These are phyloP conservation scores for Lagenorhynchus albirostris DNA, from an alignment of 2,113 vertebrate genomes.

Conservation along the genomic window DNA sequence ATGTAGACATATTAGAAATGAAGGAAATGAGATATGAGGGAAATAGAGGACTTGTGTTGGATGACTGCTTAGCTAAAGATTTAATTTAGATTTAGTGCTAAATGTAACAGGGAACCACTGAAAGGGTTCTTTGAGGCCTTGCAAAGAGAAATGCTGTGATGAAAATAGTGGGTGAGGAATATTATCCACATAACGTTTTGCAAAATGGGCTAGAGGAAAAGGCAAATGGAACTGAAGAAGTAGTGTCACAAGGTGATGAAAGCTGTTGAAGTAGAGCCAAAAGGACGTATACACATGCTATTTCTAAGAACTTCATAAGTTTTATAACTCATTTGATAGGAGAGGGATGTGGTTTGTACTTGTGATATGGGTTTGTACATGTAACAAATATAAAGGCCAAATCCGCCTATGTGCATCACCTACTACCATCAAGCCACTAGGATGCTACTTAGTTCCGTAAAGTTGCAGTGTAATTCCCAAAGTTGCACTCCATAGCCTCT, in stretches of 20 bases:
- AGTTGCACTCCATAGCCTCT: not conserved
- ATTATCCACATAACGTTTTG: constrained; percentile 16
- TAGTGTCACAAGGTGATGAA: not conserved
- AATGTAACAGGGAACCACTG: not conserved
- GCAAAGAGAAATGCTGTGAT: constrained; percentile 5
- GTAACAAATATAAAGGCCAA: not conserved
- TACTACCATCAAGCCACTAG: not conserved
- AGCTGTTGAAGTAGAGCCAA: not conserved
- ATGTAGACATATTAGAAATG: not conserved
- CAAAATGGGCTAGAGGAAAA: not conserved
- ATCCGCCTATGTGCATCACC: not conserved
- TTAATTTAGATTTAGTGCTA: constrained; percentile 22
- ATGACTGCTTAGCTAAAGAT: constrained; percentile 14
- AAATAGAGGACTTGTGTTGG: not conserved
- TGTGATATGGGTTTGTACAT: not conserved
- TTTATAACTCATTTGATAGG: not conserved
- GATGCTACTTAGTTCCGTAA: not conserved
- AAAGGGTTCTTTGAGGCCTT: not conserved
- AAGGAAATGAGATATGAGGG: not conserved
- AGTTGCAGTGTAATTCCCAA: not conserved
- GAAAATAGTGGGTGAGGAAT: not conserved
- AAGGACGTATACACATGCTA: not conserved
- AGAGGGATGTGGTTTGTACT: not conserved
- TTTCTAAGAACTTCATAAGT: not conserved
- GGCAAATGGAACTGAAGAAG: not conserved